A percentile compares a stretch with the other conserved stretches of the same genome.
Conservation (phyloP, 2,797 vertebrate genomes). For the Scolopax rusticola region DNA sequence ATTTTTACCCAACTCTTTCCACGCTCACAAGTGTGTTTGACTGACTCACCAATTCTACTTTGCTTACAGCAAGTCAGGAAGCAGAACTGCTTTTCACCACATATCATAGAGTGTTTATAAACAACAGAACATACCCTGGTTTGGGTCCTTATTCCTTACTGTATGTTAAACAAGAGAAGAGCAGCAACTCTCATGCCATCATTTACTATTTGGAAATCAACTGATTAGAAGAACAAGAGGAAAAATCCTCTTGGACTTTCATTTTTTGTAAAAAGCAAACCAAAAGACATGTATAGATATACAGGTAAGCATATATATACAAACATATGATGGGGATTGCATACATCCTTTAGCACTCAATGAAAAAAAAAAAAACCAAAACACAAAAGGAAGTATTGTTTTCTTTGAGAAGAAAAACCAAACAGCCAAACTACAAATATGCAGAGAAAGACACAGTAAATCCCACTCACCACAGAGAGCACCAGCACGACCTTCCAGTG, state of each 20-base stretch:
- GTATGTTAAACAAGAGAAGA: background rate
- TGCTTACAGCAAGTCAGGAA: background rate
- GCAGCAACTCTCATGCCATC: background rate
- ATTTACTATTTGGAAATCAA: background rate
- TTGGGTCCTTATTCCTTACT: background rate
- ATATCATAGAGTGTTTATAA: background rate
- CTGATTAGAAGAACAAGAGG: background rate
- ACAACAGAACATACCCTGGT: background rate
- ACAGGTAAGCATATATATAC: background rate
- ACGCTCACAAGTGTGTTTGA: background rate
- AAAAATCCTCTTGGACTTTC: background rate
- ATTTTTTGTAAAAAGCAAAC: too few species aligned
- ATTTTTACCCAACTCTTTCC: background rate
- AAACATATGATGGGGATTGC: background rate
- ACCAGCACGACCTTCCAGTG: conserved; percentile 91
- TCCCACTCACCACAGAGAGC: conserved; percentile 82
- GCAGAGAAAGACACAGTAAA: background rate
- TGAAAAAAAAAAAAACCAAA: background rate
- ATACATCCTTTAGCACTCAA: background rate
- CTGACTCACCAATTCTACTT: background rate
- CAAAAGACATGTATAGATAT: background rate
- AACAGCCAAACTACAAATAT: background rate
- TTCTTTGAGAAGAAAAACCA: background rate
- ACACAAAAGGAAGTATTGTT: background rate
- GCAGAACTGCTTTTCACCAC: background rate